Base-by-base conservation (phyloP, 2,797 vertebrate species). In the Phrynocephalus vlangalii region DNA sequence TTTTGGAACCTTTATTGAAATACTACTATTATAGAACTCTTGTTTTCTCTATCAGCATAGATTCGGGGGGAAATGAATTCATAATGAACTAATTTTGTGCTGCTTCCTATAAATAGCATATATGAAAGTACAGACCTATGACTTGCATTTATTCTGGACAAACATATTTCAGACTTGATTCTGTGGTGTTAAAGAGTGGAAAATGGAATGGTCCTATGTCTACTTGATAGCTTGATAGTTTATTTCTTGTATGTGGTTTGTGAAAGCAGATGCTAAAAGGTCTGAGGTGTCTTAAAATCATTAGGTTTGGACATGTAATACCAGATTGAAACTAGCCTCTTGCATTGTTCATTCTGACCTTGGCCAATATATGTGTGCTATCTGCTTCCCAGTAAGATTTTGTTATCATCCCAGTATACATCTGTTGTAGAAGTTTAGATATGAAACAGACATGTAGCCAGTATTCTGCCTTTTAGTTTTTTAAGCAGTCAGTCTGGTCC, bases 1-100 rank as follows among this genome's bases (percentile, higher is more conserved):
- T 92, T 83, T 30, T 89, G 48, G 91, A 89, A 91, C 26, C n/a
- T 52, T 83, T 73, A 16, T 73, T 73, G 16, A 84, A 89, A 90
- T 2, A 0, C 8, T 66, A 71, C 1, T 84, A 1, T 68, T 30
- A 3, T 56, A 30, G 75, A 73, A 38, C 77, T 56, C 7, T 38
- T 16, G 82, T 75, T 44, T 79, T 84, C 86, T 86, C 5, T 75
- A 5, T 38, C 63, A 84, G 63, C 71, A 5, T 77, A 79, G 6
- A 90, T 63, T 63, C 18, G 60, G 80, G 87, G 79, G 87, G 91
- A 89, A 24, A 85, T 22, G 28, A 72, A 66, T 48, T 79, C 66
- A 56, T 86, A 72, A 24, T 50, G 30, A 15, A 67, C 68, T 73
- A 75, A 56, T 85, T 52, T 50, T 3, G 16, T 78, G 67, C 22